phyloP scores from a whole-genome alignment of 2,113 vertebrate genomes.

The Bubo scandiacus region DNA sequence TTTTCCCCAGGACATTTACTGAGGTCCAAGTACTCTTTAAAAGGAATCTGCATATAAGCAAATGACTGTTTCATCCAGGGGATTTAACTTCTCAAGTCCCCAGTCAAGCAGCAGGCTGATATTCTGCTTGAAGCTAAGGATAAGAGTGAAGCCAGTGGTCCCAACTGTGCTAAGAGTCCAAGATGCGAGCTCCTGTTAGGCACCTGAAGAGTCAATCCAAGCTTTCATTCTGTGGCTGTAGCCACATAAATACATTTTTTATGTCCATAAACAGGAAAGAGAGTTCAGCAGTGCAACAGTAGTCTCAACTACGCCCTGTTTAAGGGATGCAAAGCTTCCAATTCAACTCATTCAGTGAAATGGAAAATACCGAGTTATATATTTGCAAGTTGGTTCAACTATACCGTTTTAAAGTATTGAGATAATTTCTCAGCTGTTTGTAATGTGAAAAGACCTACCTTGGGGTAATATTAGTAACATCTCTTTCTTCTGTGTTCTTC shows the following conservation, averaged over 20 bases:
- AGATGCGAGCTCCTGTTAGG: not conserved
- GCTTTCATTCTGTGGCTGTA: not conserved
- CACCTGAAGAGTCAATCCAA: not conserved
- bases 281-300: not conserved
- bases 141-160: not conserved
- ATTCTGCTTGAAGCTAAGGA: not conserved
- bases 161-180: not conserved
- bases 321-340: not conserved
- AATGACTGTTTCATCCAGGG: not conserved
- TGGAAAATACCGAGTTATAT: not conserved
- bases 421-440: not conserved
- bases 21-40: not conserved
- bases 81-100: not conserved
- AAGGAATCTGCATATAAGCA: conserved; percentile 1
- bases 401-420: not conserved
- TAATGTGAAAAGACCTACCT: not conserved
- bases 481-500: not conserved
- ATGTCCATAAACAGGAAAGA: not conserved
- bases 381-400: not conserved
- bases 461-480: not conserved
- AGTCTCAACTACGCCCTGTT: not conserved
- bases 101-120: not conserved
- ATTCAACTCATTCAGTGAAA: not conserved
- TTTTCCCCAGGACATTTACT: conserved; percentile 8
- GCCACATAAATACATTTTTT: not conserved